phyloP scores from a whole-genome alignment of 2,888 invertebrate species.

The Tribolium freemani region DNA sequence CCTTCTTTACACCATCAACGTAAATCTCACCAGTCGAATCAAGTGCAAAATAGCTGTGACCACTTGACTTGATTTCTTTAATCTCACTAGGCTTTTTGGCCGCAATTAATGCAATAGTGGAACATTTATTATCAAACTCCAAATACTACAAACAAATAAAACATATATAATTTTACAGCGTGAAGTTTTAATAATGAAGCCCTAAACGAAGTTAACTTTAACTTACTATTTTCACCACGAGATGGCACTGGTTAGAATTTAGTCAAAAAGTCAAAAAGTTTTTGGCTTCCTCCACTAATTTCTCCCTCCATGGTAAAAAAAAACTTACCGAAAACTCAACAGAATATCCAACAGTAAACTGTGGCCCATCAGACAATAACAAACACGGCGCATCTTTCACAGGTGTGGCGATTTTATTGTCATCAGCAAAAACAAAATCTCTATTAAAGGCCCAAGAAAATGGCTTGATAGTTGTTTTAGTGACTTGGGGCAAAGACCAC shows the following conservation, averaged over 20 bases:
- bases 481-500: constrained; percentile 71
- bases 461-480: constrained; percentile 67
- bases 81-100: constrained; percentile 41
- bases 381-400: constrained; percentile 61
- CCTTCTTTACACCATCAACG: constrained; percentile 71
- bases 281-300: no score
- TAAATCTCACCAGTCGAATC: constrained; percentile 65
- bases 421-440: constrained; percentile 69
- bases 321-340: constrained; percentile 71
- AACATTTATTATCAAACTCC: constrained; percentile 57
- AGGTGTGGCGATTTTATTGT: constrained; percentile 69
- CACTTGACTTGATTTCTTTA: constrained; percentile 45
- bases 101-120: constrained; percentile 58
- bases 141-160: constrained; percentile 63
- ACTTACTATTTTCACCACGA: no score
- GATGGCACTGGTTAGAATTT: no score
- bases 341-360: constrained; percentile 69
- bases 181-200: no score
- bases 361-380: constrained; percentile 68
- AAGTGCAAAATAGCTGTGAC: constrained; percentile 57
- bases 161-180: no score
- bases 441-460: constrained; percentile 69
- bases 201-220: no score
- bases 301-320: no score
- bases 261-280: no score